Evolutionary conservation across 2,888 invertebrate genomes (phyloP).

Genomic region (Brachypterus glaber): DNA sequence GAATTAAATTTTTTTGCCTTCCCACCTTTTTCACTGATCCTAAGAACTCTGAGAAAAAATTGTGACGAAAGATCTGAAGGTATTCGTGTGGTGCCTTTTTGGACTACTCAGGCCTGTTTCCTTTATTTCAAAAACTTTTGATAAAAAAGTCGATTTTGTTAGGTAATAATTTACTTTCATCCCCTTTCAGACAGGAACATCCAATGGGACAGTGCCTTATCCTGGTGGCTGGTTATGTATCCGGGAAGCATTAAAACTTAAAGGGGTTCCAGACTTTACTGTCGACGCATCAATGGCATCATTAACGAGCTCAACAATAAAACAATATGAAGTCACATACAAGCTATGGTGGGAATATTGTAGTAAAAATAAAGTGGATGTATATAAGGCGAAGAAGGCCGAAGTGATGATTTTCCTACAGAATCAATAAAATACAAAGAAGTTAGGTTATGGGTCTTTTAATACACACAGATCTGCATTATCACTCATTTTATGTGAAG

Average conservation of each 20-base stretch:
- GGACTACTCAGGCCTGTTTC: constrained; percentile 13
- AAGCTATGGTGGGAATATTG: constrained; percentile 3
- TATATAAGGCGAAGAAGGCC: no score
- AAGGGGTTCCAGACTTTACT: not conserved
- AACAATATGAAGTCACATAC: not conserved
- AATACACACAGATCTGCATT: constrained; percentile 10
- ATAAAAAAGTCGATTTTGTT: constrained; percentile 5
- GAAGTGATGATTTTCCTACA: no score
- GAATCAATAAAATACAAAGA: no score
- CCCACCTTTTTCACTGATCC: constrained; percentile 11
- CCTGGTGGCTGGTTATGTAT: constrained; percentile 13
- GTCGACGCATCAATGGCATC: not conserved
- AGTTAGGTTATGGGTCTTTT: constrained; percentile 5
- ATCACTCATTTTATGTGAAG: constrained; percentile 1
- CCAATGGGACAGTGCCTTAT: constrained; percentile 10
- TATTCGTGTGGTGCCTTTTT: constrained; percentile 12
- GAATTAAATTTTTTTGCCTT: constrained; percentile 10
- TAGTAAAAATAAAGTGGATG: no score
- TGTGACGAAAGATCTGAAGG: constrained; percentile 10
- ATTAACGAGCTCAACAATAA: not conserved
- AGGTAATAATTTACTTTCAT: constrained; percentile 8
- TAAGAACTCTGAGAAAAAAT: constrained; percentile 9
- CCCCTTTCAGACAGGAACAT: constrained; percentile 7
- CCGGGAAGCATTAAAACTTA: constrained; percentile 8
- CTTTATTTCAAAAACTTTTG: constrained; percentile 6